A percentile compares a stretch with the other conserved stretches of the same genome.
These are phyloP conservation scores for Orthochromis indermauri DNA, from an alignment of 2,113 vertebrate genomes.

Conservation along the genomic window DNA sequence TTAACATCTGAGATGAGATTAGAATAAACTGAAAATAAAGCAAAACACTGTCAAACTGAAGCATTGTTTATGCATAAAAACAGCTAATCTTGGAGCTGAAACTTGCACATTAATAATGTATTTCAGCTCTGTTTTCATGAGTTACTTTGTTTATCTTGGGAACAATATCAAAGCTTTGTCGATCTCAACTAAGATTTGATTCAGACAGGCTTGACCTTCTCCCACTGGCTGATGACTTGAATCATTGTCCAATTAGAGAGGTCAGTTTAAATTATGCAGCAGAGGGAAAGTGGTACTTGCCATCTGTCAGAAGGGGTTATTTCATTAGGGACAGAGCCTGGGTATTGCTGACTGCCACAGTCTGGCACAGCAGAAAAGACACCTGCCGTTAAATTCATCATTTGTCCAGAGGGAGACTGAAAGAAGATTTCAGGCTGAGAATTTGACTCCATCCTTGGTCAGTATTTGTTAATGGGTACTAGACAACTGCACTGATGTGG, in stretches of 20 bases:
- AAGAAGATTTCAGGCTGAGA: neutral
- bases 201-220: conserved; percentile 43
- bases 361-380: neutral
- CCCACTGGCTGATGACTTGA: conserved; percentile 35
- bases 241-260: conserved; percentile 57
- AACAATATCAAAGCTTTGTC: conserved; percentile 4
- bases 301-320: conserved; percentile 46
- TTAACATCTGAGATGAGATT: neutral
- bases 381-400: neutral
- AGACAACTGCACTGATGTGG: neutral
- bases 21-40: neutral
- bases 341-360: neutral
- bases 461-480: neutral
- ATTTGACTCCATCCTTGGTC: neutral
- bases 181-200: neutral
- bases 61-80: neutral
- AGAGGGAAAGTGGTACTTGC: conserved; percentile 31
- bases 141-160: too few relatives aligned
- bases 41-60: neutral
- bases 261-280: conserved; percentile 59
- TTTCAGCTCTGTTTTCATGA: neutral
- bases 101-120: neutral
- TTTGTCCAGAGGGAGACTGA: neutral
- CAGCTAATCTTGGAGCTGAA: neutral
- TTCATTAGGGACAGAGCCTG: conserved; percentile 17